Evolutionary conservation across 2,113 vertebrate genomes (phyloP).

Genomic region (Vulpes vulpes): DNA sequence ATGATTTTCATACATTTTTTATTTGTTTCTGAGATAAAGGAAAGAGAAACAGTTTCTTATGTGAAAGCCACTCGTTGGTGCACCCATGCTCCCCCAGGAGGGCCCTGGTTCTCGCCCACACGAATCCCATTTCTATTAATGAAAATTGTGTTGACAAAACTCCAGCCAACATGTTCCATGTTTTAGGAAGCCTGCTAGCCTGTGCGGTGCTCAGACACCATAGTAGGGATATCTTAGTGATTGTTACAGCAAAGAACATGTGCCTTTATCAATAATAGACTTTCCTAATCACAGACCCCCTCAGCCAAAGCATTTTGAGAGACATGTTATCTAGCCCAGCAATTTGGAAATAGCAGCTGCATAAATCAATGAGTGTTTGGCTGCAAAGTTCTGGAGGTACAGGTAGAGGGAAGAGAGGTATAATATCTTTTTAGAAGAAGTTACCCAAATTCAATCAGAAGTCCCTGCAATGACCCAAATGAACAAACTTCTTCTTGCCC

Average conservation of each 20-base stretch:
- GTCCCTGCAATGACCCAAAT: conserved; percentile 7
- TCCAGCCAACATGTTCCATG: neutral
- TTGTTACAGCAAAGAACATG: neutral
- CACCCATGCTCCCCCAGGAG: neutral
- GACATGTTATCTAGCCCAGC: neutral
- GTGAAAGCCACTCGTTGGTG: neutral
- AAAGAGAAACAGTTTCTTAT: neutral
- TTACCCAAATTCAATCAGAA: conserved; percentile 29
- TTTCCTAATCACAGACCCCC: neutral
- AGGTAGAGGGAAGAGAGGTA: neutral
- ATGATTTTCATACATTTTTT: neutral
- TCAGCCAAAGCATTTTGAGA: conserved; percentile 54
- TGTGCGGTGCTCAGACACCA: neutral
- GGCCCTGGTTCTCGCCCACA: neutral
- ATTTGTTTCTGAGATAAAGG: conserved; percentile 31
- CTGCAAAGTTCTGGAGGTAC: neutral
- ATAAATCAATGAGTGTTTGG: neutral
- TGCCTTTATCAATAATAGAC: neutral
- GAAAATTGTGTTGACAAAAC: neutral
- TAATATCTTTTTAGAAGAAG: conserved; percentile 55
- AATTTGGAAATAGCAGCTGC: neutral
- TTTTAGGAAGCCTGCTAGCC: neutral
- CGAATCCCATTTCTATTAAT: neutral
- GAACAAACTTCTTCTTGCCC: conserved; percentile 53
- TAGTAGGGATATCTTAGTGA: neutral